phyloP scores from a whole-genome alignment of 2,797 vertebrate species.

The Pseudochromis fuscus region DNA sequence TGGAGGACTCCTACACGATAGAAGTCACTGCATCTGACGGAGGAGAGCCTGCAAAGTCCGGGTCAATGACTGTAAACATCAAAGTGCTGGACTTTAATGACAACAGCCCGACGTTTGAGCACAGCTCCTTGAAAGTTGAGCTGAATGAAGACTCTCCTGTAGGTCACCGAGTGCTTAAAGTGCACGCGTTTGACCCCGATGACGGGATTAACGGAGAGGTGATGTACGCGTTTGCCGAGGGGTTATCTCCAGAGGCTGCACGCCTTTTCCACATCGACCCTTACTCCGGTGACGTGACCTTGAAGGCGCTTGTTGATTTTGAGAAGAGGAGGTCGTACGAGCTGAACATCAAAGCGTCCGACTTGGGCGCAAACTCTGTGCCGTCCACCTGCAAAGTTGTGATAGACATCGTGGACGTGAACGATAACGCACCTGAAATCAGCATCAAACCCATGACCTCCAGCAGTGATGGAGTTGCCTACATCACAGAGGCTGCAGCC shows the following conservation, averaged over 20 bases:
- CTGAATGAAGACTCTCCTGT: slow-evolving; percentile 82
- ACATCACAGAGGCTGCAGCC: slow-evolving; percentile 85
- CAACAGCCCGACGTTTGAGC: slow-evolving; percentile 87
- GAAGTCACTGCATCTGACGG: slow-evolving; percentile 84
- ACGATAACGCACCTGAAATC: slow-evolving; percentile 85
- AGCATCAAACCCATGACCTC: slow-evolving; percentile 86
- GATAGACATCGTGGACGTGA: slow-evolving; percentile 84
- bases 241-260: slow-evolving; percentile 60
- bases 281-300: slow-evolving; percentile 79
- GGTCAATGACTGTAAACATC: slow-evolving; percentile 76
- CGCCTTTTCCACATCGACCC: slow-evolving; percentile 84
- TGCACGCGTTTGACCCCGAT: slow-evolving; percentile 85
- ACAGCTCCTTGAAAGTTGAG: slow-evolving; percentile 81
- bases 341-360: slow-evolving; percentile 78
- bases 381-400: slow-evolving; percentile 80
- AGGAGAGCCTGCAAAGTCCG: slow-evolving; percentile 78
- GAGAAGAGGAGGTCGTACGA: slow-evolving; percentile 82
- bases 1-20: slow-evolving; percentile 81
- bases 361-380: slow-evolving; percentile 73
- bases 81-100: slow-evolving; percentile 87
- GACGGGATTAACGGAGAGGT: slow-evolving; percentile 86
- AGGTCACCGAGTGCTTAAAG: slow-evolving; percentile 81
- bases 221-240: slow-evolving; percentile 79
- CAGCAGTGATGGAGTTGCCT: slow-evolving; percentile 82
- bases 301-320: slow-evolving; percentile 80